A percentile compares a stretch with the other conserved stretches of the same genome.
Evolutionary conservation across 2,888 invertebrate species (phyloP).

Genomic region (Drosophila tripunctata): DNA sequence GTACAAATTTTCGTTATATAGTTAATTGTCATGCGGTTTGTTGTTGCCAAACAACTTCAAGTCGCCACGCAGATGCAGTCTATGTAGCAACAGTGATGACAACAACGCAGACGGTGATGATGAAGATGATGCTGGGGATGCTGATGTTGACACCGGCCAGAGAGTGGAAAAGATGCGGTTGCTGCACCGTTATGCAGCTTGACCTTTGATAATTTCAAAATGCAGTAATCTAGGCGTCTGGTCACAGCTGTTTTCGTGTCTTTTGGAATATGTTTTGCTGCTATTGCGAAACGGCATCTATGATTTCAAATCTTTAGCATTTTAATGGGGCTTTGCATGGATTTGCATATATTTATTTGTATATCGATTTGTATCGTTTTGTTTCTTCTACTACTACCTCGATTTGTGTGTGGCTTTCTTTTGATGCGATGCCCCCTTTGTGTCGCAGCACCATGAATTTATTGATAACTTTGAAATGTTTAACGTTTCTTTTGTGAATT

Average conservation of each 20-base stretch:
- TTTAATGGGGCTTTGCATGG: constrained; percentile 61
- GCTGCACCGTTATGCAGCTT: constrained; percentile 51
- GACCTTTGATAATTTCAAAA: constrained; percentile 77
- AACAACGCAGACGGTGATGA: constrained; percentile 29
- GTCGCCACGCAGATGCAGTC: constrained; percentile 22
- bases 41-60: constrained; percentile 75
- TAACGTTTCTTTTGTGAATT: constrained; percentile 68
- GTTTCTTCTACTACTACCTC: constrained; percentile 7
- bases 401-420: constrained; percentile 54
- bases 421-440: constrained; percentile 40
- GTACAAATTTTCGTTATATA: constrained; percentile 73
- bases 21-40: constrained; percentile 70
- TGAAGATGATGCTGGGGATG: constrained; percentile 20
- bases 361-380: constrained; percentile 32
- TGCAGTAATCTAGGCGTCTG: constrained; percentile 42
- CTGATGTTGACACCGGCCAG: constrained; percentile 59
- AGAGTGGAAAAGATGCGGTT: constrained; percentile 37
- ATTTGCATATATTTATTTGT: constrained; percentile 64
- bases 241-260: constrained; percentile 40
- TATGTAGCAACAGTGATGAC: constrained; percentile 43
- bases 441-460: constrained; percentile 58
- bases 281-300: constrained; percentile 56
- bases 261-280: constrained; percentile 37
- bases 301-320: constrained; percentile 55
- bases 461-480: constrained; percentile 62